phyloP scores from a whole-genome alignment of 2,888 invertebrate genomes.

The Cyaniris semiargus region DNA sequence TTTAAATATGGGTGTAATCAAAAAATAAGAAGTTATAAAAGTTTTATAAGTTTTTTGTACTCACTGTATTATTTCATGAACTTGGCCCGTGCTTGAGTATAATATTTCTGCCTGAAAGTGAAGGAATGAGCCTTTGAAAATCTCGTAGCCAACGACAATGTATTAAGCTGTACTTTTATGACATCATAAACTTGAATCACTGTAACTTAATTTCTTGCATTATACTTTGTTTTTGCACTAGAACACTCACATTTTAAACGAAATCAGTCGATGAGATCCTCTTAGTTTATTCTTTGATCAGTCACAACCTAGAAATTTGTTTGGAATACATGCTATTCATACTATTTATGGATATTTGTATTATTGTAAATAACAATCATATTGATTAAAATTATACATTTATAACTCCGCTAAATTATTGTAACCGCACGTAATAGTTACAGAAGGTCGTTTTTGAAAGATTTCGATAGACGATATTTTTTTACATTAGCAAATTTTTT shows the following conservation, averaged over 20 bases:
- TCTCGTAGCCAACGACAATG: not conserved
- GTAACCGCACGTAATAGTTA: not conserved
- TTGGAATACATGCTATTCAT: slow-evolving; percentile 19
- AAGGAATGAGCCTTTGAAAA: not conserved
- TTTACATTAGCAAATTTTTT: not conserved
- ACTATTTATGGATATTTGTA: not conserved
- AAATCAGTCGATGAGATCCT: slow-evolving; percentile 7
- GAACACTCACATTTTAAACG: slow-evolving; percentile 15
- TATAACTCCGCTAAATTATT: not conserved
- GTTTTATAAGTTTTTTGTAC: not conserved
- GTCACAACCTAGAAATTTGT: slow-evolving; percentile 26
- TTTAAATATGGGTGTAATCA: too few species aligned
- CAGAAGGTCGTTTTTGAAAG: slow-evolving; percentile 2
- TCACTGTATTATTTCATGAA: slow-evolving; percentile 29
- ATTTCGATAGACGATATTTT: not conserved
- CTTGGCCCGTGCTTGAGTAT: slow-evolving; percentile 17
- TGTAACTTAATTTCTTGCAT: not conserved
- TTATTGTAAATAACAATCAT: slow-evolving; percentile 5
- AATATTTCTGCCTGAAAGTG: slow-evolving; percentile 22
- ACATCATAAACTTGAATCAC: not conserved
- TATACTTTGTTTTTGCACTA: not conserved
- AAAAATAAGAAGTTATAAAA: not conserved
- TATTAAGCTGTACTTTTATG: not conserved
- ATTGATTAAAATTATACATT: slow-evolving; percentile 11
- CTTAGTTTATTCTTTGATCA: not conserved